Evolutionary conservation across 1,140 invertebrate genomes (phyloP).

Genomic region (Bombyx mori): ASM3026992v2 NC_085116.1:11767501-11768000

Average conservation of each 20-base stretch:
- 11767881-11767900: conserved; percentile 43
- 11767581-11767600: conserved; percentile 30
- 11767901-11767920: conserved; percentile 57
- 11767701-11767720: conserved; percentile 44
- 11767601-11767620: conserved; percentile 22
- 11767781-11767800: conserved; percentile 14
- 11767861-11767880: conserved; percentile 52
- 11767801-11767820: conserved; percentile 7
- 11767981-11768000: too few relatives aligned
- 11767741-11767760: conserved; percentile 28
- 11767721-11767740: conserved; percentile 30
- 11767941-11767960: conserved; percentile 47
- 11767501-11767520: conserved; percentile 47
- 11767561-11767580: conserved; percentile 44
- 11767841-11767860: conserved; percentile 54
- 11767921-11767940: conserved; percentile 43
- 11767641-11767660: conserved; percentile 1
- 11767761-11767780: conserved; percentile 6
- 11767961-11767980: conserved; percentile 21
- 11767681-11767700: conserved; percentile 23
- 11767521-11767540: conserved; percentile 2
- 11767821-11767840: conserved; percentile 38
- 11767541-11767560: conserved; percentile 24
- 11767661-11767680: conserved; percentile 18
- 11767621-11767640: conserved; percentile 32